Evolutionary conservation across 2,797 vertebrate species (phyloP).

Genomic region (Ammospiza maritima): DNA sequence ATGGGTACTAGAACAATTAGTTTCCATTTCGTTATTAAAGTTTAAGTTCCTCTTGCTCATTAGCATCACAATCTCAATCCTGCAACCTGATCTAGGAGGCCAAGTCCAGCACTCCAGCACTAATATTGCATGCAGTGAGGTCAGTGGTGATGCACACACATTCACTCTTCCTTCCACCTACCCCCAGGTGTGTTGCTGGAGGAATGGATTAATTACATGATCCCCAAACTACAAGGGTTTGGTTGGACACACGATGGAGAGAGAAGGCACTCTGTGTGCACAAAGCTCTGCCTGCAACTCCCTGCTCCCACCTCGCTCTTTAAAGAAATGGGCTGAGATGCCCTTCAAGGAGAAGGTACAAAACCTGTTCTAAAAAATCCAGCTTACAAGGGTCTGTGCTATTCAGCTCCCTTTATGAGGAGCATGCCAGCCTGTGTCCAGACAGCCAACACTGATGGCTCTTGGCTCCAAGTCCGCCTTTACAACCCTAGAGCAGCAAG

Average conservation of each 20-base stretch:
- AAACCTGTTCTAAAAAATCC: neutral
- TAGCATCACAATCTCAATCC: neutral
- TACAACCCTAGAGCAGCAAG: neutral
- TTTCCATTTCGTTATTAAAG: neutral
- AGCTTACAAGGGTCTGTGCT: too few species aligned
- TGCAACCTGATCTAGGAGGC: neutral
- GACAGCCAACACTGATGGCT: rapidly evolving
- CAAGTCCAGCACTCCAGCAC: neutral
- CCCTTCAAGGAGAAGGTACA: neutral
- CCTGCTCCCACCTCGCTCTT: rapidly evolving
- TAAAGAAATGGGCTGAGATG: neutral
- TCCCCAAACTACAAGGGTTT: neutral
- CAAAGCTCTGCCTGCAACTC: neutral
- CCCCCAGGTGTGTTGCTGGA: neutral
- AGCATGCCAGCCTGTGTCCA: neutral
- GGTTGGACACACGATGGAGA: neutral
- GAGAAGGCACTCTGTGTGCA: neutral
- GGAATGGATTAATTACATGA: neutral
- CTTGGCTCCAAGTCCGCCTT: neutral
- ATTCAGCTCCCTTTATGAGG: neutral
- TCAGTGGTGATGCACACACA: neutral
- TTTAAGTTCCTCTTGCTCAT: slow-evolving; percentile 1
- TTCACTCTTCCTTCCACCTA: neutral
- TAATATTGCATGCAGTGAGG: rapidly evolving
- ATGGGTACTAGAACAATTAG: neutral